Percentiles rank a stretch among this genome's conserved stretches.
Evolutionary conservation across 2,888 invertebrate species (phyloP).

Genomic region (Leuctra nigra): DNA sequence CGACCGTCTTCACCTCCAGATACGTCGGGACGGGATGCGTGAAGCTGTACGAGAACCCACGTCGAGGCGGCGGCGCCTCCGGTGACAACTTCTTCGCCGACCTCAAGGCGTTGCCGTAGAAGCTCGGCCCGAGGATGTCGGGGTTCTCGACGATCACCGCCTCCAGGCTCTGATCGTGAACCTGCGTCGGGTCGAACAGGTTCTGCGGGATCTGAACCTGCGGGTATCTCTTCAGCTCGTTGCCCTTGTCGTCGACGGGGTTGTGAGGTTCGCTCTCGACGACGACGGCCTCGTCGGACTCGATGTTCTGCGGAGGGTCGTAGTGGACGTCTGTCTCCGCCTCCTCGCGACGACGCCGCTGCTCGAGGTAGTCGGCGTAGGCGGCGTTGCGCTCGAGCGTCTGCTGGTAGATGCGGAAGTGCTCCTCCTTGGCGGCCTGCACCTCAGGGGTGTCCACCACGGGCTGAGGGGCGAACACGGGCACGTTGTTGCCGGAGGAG

Average conservation of each 20-base stretch:
- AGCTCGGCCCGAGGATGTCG: slow-evolving; percentile 12
- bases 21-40: neutral
- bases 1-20: neutral
- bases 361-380: slow-evolving; percentile 29
- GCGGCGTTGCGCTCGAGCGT: slow-evolving; percentile 30
- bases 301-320: slow-evolving; percentile 21
- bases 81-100: slow-evolving; percentile 1
- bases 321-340: slow-evolving; percentile 10
- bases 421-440: slow-evolving; percentile 50
- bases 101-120: neutral
- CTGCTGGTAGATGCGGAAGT: slow-evolving; percentile 34
- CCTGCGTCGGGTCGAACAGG: slow-evolving; percentile 25
- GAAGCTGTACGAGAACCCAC: neutral
- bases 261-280: slow-evolving; percentile 24
- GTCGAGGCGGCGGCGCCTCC: neutral
- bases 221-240: slow-evolving; percentile 36
- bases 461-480: slow-evolving; percentile 39
- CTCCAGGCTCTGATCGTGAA: slow-evolving; percentile 25
- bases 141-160: slow-evolving; percentile 28
- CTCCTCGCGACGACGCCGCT: slow-evolving; percentile 12
- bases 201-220: slow-evolving; percentile 22
- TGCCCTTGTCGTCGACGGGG: slow-evolving; percentile 30
- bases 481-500: slow-evolving; percentile 57
- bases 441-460: slow-evolving; percentile 65
- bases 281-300: slow-evolving; percentile 25